Percentiles rank a stretch among this genome's conserved stretches.
These are phyloP conservation scores for Rhinatrema bivittatum DNA, from an alignment of 2,797 vertebrate species.

Conservation along the genomic window DNA sequence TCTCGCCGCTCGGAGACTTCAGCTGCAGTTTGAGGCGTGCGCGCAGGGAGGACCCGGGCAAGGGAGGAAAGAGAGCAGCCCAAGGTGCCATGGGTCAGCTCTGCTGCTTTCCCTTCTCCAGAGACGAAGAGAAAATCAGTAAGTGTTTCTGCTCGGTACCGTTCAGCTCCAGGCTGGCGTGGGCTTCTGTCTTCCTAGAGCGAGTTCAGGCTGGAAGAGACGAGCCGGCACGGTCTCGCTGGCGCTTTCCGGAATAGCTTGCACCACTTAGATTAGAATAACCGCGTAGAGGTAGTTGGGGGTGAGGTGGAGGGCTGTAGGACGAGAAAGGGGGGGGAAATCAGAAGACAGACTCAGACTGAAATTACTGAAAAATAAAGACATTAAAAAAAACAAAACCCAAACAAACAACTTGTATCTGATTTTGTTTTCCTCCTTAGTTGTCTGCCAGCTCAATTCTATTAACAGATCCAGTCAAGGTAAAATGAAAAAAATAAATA, in stretches of 20 bases:
- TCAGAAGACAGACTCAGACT: conserved; percentile 5
- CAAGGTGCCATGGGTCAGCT: conserved; percentile 84
- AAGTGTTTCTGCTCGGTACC: conserved; percentile 51
- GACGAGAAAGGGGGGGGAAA: no score
- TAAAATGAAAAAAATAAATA: conserved; percentile 24
- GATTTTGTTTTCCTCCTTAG: not conserved
- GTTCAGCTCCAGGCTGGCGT: conserved; percentile 2
- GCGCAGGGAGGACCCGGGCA: conserved; percentile 21
- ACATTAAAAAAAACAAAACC: no score
- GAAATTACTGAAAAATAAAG: conserved; percentile 9
- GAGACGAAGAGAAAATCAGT: conserved; percentile 91
- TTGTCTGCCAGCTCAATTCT: conserved; percentile 19
- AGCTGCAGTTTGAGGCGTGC: conserved; percentile 18
- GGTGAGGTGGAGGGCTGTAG: conserved; percentile 2
- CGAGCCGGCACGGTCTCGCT: not conserved
- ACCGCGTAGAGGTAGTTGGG: not conserved
- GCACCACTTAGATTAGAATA: not conserved
- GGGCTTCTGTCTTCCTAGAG: conserved; percentile 12
- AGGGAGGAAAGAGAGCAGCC: conserved; percentile 27
- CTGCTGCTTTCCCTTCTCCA: conserved; percentile 93
- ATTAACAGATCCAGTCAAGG: conserved; percentile 13
- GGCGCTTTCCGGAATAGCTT: not conserved
- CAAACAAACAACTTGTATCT: conserved; percentile 11
- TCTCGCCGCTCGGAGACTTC: conserved; percentile 4
- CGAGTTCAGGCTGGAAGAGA: not conserved